Evolutionary conservation across 2,888 invertebrate genomes (phyloP), one percentile per base, ranked within the genome.

Genomic region (Molanna angustata): DNA sequence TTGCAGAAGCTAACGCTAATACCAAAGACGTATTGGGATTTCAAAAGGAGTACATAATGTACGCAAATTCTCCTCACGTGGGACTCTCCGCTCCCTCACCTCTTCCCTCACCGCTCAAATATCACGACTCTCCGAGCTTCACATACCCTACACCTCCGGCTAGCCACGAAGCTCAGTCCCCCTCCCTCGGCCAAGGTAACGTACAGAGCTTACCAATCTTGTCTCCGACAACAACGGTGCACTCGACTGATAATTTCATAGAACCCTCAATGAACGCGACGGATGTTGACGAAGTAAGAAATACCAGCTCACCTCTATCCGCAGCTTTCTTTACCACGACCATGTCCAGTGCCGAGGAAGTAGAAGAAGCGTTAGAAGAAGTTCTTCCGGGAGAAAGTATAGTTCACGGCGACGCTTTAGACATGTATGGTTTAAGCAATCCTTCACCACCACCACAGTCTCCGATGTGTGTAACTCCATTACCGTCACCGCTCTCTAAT

Each of bases 71-170:
- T 55, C 70, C 69, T 35, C 71, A 69, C 61, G 64, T 56, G 61
- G 54, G 58, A 35, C 59, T 80, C 48, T 72, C 75, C 46, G 77
- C 75, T 11, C 76, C 80, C 59, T 84, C 83, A 1, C 84, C 85
- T 0, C 62, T 84, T 55, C 82, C 84, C 59, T 84, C 84, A 20
- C 85, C 85, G 0, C 63, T 80, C 31, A 75, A 79, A 16, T 69
- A 78, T 56, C 80, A 80, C 63, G 81, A 82, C 53, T 87, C 88
- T n/a, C 88, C 88, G 1, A 84, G 86, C 31, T 79, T 91, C 33
- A 69, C 88, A 17, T 92, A 91, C 66, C 91, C 92, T 2, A 92
- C 92, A 6, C 92, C 92, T 17, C 91, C 92, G 3, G 90, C 91
- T 1, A 91, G 90, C 62, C 90, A 90, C 62, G 91, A 90, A 72